phyloP scores from a whole-genome alignment of 2,797 vertebrate genomes.

The Peromyscus nudipes region DNA sequence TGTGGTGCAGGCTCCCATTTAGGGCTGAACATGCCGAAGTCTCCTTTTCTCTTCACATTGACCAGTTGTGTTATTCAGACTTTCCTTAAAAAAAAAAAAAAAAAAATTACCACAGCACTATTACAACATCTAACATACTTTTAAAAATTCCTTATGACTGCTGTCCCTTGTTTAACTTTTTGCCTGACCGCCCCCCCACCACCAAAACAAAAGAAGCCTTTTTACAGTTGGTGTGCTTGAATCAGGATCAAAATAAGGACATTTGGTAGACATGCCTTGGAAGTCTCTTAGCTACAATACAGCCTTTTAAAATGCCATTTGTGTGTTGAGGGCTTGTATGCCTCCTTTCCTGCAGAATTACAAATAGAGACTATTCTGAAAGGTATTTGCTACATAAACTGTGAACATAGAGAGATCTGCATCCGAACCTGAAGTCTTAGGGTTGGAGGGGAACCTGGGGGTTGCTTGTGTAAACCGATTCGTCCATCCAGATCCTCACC shows the following conservation, averaged over 20 bases:
- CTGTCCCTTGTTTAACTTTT: neutral
- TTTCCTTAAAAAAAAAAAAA: neutral
- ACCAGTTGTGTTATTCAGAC: neutral
- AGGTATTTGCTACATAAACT: conserved; percentile 1
- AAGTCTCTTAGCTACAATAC: neutral
- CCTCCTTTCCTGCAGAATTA: conserved; percentile 7
- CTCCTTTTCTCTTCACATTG: neutral
- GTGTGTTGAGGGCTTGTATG: neutral
- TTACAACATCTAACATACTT: neutral
- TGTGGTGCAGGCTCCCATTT: neutral
- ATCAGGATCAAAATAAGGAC: neutral
- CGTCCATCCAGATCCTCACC: too few relatives aligned
- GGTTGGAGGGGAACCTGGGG: neutral
- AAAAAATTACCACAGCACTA: neutral
- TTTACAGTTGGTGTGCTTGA: neutral
- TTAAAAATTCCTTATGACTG: neutral
- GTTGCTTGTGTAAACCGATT: neutral
- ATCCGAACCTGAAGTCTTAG: fast-evolving
- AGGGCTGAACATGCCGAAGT: neutral
- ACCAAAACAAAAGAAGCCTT: neutral
- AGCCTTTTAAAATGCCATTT: conserved; percentile 19
- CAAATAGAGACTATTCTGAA: neutral
- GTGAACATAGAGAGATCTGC: neutral
- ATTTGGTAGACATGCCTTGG: neutral
- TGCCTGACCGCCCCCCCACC: neutral